Base-by-base conservation (phyloP, 2,888 invertebrate species). In the Lordiphosa andalusiaca region DNA sequence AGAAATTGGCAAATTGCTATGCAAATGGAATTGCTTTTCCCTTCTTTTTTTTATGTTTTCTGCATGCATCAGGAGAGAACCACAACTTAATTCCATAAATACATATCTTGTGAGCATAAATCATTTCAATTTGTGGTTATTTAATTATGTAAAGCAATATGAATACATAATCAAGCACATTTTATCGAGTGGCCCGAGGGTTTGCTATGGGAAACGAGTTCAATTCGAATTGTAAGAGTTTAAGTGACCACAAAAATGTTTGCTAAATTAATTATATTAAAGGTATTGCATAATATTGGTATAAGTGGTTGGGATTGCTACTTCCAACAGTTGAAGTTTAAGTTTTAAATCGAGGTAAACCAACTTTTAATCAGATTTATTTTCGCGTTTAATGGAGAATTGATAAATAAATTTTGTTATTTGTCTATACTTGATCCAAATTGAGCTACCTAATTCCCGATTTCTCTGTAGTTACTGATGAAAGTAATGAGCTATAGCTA, bases 1-100 rank as follows among this genome's bases (percentile, higher is more conserved):
- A 60, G 46, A 53, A 46, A 57, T 67, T 49, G 57, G 44, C 51
- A 59, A 65, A 63, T 71, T 65, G 57, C 47, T 54, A 61, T 68
- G 53, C 56, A 78, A 66, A 74, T 62, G 61, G 51, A 59, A 67
- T 60, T 78, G 56, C 61, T 52, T 49, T 46, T 47, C 40, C 16
- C 16, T 16, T 16, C 16, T 16, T 16, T 62, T 44, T 19, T 49
- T 44, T 30, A 44, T 37, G 51, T 62, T 41, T 25, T 42, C 40
- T 54, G 53, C 58, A 48, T 19, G 41, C 33, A 21, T 12, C 9
- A 23, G 53, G 10, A 13, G 47, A 38, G 53, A 19, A 37, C 21
- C 30, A 36, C 40, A 36, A 46, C 47, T 53, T 57, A 58, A 52
- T 42, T 41, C 39, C 49, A 74, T 40, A 44, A 36, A 49, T 39